These are phyloP conservation scores for Drosophila lini DNA, from an alignment of 1,140 invertebrate genomes.

Conservation along the genomic window DNA sequence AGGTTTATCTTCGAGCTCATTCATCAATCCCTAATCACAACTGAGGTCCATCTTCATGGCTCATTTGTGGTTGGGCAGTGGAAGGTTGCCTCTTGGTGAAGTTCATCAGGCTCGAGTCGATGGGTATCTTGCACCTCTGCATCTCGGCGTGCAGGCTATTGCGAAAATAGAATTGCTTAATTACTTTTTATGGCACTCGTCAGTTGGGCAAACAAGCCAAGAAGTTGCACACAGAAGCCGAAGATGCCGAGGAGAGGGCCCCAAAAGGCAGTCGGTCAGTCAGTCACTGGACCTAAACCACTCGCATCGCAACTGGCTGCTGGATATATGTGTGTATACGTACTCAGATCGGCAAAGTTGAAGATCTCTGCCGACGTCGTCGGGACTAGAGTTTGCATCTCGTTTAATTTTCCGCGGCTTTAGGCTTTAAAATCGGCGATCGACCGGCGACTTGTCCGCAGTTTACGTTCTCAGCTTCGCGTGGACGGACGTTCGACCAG, in stretches of 20 bases:
- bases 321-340: neutral
- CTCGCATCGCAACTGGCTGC: conserved; percentile 7
- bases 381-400: conserved; percentile 37
- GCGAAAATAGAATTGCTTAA: conserved; percentile 61
- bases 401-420: conserved; percentile 25
- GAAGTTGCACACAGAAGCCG: conserved; percentile 29
- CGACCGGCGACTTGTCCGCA: conserved; percentile 50
- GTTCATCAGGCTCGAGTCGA: conserved; percentile 4
- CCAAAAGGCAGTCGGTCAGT: conserved; percentile 27
- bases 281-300: conserved; percentile 29
- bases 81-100: conserved; percentile 11
- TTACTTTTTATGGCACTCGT: conserved; percentile 50
- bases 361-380: conserved; percentile 36
- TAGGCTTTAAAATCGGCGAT: conserved; percentile 66
- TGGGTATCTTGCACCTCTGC: conserved; percentile 13
- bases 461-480: conserved; percentile 66
- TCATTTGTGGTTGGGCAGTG: conserved; percentile 29
- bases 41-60: conserved; percentile 14
- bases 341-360: conserved; percentile 22
- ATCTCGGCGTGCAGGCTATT: conserved; percentile 42
- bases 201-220: conserved; percentile 50
- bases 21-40: neutral
- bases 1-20: neutral
- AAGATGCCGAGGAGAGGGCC: conserved; percentile 19
- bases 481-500: conserved; percentile 46